Percentiles rank a stretch among this genome's conserved stretches.
Conservation (phyloP, 2,888 invertebrate species). For the Lepidocyrtoides sp. region DNA sequence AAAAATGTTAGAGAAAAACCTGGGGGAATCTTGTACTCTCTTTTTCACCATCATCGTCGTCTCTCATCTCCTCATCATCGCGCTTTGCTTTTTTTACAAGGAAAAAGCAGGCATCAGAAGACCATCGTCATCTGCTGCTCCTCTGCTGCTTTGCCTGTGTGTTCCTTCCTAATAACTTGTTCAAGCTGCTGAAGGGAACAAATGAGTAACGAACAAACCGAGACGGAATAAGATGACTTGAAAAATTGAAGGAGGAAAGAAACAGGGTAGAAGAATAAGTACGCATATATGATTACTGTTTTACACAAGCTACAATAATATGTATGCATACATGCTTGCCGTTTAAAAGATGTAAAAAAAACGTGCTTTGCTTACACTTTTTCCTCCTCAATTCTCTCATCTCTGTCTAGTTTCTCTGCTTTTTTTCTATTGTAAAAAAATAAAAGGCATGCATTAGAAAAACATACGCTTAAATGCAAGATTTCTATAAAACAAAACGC, state of each 20-base stretch:
- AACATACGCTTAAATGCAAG: neutral
- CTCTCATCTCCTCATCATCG: slow-evolving; percentile 39
- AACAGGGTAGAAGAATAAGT: neutral
- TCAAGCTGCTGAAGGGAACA: slow-evolving; percentile 53
- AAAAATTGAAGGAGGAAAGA: slow-evolving; percentile 45
- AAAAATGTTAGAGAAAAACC: slow-evolving; percentile 32
- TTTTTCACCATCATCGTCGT: slow-evolving; percentile 21
- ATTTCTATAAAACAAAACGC: slow-evolving; percentile 28
- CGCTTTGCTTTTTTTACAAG: slow-evolving; percentile 46
- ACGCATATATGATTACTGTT: neutral
- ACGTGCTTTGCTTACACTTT: neutral
- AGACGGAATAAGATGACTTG: slow-evolving; percentile 53
- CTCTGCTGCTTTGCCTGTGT: neutral
- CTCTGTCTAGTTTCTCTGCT: neutral
- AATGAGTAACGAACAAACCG: slow-evolving; percentile 73
- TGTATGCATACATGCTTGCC: neutral
- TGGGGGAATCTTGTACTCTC: slow-evolving; percentile 31
- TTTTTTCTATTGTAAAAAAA: neutral
- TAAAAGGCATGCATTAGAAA: neutral
- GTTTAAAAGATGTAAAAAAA: neutral
- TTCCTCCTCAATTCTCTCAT: no score
- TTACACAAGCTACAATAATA: no score
- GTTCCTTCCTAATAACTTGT: neutral
- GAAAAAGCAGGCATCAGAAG: neutral
- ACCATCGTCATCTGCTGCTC: slow-evolving; percentile 50